Percentiles rank a stretch among this genome's conserved stretches.
phyloP scores from a whole-genome alignment of 2,888 invertebrate genomes.

The Mesoligia furuncula region DNA sequence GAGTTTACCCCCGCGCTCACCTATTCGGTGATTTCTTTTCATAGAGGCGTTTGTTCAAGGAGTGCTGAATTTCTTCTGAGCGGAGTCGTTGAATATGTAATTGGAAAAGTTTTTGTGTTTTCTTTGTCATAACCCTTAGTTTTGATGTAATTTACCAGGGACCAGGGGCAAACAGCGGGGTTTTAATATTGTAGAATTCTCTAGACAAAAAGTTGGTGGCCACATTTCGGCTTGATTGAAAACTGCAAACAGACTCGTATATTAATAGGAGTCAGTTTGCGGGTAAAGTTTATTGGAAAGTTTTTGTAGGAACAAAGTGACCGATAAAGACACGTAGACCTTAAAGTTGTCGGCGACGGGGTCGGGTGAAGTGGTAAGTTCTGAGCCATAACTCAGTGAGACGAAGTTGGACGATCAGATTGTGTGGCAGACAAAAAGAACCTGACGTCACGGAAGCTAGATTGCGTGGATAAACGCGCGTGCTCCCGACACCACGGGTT shows the following conservation, averaged over 20 bases:
- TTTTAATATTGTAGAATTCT: constrained; percentile 55
- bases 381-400: constrained; percentile 79
- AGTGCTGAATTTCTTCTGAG: constrained; percentile 83
- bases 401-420: constrained; percentile 83
- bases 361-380: constrained; percentile 79
- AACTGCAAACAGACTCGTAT: constrained; percentile 49
- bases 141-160: constrained; percentile 67
- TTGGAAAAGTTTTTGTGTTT: constrained; percentile 85
- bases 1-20: constrained; percentile 88
- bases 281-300: constrained; percentile 60
- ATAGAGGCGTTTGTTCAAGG: constrained; percentile 86
- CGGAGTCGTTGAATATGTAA: constrained; percentile 86
- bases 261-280: constrained; percentile 50
- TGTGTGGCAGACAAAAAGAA: constrained; percentile 78
- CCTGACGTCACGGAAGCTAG: constrained; percentile 78
- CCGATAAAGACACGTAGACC: constrained; percentile 74
- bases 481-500: constrained; percentile 73
- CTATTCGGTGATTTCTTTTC: constrained; percentile 90
- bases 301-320: constrained; percentile 70
- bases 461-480: constrained; percentile 81
- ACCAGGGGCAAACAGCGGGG: constrained; percentile 53
- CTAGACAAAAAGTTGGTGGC: constrained; percentile 24
- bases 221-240: constrained; percentile 59
- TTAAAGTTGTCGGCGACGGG: constrained; percentile 73
- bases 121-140: constrained; percentile 78